phyloP scores from a whole-genome alignment of 2,888 invertebrate species.

The Trissolcus japonicus region DNA sequence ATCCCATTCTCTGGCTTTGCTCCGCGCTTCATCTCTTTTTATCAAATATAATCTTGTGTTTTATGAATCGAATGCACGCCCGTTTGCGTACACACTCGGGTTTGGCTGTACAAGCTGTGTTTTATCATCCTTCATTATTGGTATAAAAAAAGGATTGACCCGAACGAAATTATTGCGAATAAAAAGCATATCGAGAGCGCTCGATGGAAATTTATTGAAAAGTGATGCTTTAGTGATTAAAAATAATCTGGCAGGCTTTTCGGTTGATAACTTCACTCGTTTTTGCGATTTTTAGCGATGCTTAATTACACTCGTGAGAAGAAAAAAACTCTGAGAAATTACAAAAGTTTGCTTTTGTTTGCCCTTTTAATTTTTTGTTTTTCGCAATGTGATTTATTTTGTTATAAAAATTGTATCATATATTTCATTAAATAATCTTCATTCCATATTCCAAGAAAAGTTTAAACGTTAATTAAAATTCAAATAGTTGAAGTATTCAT shows the following conservation, averaged over 20 bases:
- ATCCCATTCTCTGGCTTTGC: slow-evolving; percentile 10
- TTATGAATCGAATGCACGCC: slow-evolving; percentile 42
- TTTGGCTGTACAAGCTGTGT: slow-evolving; percentile 21
- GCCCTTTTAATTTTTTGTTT: no score
- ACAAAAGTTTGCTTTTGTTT: no score
- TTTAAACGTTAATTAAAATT: no score
- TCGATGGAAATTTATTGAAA: background rate
- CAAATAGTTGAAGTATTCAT: no score
- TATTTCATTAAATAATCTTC: no score
- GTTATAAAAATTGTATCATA: no score
- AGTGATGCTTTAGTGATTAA: background rate
- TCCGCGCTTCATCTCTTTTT: slow-evolving; percentile 29
- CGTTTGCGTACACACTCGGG: background rate
- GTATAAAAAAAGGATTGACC: background rate
- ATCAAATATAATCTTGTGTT: slow-evolving; percentile 46
- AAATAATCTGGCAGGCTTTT: background rate
- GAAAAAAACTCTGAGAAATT: no score
- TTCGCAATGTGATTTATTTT: no score
- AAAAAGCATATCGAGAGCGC: background rate
- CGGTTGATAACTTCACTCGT: background rate
- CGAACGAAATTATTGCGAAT: slow-evolving; percentile 14
- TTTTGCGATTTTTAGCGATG: no score
- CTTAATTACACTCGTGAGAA: no score
- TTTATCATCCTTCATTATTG: slow-evolving; percentile 36
- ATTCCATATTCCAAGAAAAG: no score